These are phyloP conservation scores for Pardosa pseudoannulata DNA, from an alignment of 2,888 invertebrate species.

Conservation along the genomic window DNA sequence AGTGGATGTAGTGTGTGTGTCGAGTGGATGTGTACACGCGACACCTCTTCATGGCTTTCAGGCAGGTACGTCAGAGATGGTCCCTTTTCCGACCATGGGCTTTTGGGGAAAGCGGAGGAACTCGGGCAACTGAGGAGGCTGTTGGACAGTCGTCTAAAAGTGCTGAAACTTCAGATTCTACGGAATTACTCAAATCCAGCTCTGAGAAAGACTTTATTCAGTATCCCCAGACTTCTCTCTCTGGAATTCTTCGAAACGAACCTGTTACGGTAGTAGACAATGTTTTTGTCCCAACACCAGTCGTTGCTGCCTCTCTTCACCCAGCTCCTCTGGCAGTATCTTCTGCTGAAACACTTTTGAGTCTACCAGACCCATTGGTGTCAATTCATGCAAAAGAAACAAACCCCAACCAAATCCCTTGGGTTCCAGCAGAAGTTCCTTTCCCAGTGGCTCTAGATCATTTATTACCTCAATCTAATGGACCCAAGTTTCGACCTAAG, in stretches of 20 bases:
- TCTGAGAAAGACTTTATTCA: background rate
- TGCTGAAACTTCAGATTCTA: background rate
- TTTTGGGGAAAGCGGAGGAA: conserved; percentile 33
- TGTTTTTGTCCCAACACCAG: background rate
- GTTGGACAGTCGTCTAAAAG: background rate
- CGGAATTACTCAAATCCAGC: background rate
- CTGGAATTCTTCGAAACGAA: background rate
- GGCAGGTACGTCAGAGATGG: conserved; percentile 66
- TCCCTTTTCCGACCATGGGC: conserved; percentile 73
- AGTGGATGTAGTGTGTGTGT: conserved; percentile 35
- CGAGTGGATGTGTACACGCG: conserved; percentile 29
- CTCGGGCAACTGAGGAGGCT: background rate
- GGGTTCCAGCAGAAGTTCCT: background rate
- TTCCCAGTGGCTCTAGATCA: background rate
- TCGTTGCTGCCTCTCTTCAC: background rate
- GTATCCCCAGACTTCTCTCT: background rate
- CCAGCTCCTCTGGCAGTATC: background rate
- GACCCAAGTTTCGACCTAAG: conserved; percentile 32
- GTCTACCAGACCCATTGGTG: background rate
- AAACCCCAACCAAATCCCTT: background rate
- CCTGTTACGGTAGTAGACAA: background rate
- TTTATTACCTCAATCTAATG: background rate
- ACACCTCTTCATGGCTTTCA: conserved; percentile 68
- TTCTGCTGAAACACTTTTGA: background rate
- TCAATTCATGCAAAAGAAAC: background rate